Base-by-base conservation (phyloP, 2,113 vertebrate species). In the Ondatra zibethicus region DNA sequence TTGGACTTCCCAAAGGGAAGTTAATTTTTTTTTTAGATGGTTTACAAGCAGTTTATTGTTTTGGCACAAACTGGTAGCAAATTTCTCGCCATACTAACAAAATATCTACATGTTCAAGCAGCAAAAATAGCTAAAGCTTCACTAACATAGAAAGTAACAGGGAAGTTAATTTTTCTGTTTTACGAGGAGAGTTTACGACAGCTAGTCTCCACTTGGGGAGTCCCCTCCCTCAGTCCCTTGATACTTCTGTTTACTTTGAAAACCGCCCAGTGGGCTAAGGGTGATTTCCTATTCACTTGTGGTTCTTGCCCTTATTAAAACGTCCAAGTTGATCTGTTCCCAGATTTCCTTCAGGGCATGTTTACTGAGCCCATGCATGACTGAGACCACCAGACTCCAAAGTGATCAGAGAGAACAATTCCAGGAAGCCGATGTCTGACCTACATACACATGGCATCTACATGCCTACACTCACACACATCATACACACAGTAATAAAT, bases 111-210 rank as follows among this genome's bases (percentile, higher is more conserved):
- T 42, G 17, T 31, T 33, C 66, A 92, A 29, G 33, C 13, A 78
- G 23, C n/a, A 65, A 80, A 89, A 80, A 39, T 25, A 33, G 29
- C 47, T 52, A 12, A 27, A 52, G 21, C 2, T 16, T 78, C 21
- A 80, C 13, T 4, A 80, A 14, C 29, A 82, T 6, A 58, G 65
- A 70, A 58, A 58, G 27, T 82, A 92, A 82, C 2, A 72, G n/a
- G n/a, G n/a, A n/a, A n/a, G n/a, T n/a, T 85, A 27, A 72, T 72
- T 75, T 82, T 88, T 45, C 33, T 84, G 86, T 92, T 72, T 91
- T 76, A 68, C 61, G 73, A 13, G 55, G 13, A 80, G 27, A 47
- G 8, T 55, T 72, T 63, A 19, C 7, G 70, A 13, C 70, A 31
- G 42, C 50, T 42, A 42, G 47, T 42, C 78, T 70, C 14, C 39